Conservation (phyloP, 1,140 invertebrate genomes). For the Eufriesea mexicana region DNA sequence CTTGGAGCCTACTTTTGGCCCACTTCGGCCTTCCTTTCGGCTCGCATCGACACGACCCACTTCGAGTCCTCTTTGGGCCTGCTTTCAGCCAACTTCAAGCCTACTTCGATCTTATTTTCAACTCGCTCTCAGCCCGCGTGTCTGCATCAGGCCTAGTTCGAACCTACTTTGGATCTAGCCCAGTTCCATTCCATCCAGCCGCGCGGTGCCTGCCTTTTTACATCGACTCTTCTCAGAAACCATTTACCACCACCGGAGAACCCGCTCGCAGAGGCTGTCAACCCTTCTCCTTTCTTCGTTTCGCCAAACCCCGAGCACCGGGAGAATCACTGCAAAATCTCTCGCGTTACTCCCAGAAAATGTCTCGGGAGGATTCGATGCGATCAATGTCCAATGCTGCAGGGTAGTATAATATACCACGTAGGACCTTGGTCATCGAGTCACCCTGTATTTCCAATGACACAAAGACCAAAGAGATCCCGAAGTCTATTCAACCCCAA, state of each 20-base stretch:
- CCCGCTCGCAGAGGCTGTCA: not conserved
- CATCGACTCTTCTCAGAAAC: conserved; percentile 19
- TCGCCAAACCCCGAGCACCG: too few species aligned
- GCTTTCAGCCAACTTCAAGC: not conserved
- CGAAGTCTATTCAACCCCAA: too few species aligned
- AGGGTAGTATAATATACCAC: too few species aligned
- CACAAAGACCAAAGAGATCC: too few species aligned
- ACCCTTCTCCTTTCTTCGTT: not conserved
- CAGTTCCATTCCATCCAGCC: not conserved
- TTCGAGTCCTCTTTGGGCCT: conserved; percentile 9
- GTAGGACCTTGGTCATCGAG: too few species aligned
- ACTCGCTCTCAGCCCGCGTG: conserved; percentile 3
- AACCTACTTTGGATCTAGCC: conserved; percentile 15
- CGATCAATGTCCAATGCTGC: too few species aligned
- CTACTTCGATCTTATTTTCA: conserved; percentile 20
- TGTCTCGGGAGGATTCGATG: too few species aligned
- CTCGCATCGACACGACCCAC: not conserved
- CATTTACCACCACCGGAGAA: not conserved
- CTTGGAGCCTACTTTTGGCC: conserved; percentile 2
- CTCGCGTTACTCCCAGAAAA: too few species aligned
- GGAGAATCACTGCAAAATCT: too few species aligned
- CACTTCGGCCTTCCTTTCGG: not conserved
- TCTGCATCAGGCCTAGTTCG: conserved; percentile 12
- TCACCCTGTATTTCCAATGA: too few species aligned
- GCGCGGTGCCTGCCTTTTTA: not conserved